Conservation (phyloP, 2,113 vertebrate genomes). For the Callionymus lyra region DNA sequence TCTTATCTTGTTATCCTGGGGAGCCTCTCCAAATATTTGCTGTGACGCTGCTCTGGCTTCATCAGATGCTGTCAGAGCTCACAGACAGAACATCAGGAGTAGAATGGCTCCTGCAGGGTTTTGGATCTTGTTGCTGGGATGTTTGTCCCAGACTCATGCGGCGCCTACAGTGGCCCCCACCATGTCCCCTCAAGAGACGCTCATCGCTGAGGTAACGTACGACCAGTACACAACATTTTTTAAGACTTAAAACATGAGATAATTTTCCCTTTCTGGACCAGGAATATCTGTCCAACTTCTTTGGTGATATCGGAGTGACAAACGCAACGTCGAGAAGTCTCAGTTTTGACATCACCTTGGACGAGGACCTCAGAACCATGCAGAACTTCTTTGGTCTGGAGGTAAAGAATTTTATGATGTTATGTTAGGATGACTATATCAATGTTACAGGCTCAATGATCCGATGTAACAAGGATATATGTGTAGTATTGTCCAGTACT, state of each 20-base stretch:
- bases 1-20: too few relatives aligned
- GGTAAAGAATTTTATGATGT: slow-evolving; percentile 10
- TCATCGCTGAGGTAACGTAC: slow-evolving; percentile 44
- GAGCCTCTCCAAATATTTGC: too few relatives aligned
- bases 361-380: slow-evolving; percentile 51
- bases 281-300: slow-evolving; percentile 49
- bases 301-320: slow-evolving; percentile 11
- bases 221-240: not conserved
- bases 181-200: slow-evolving; percentile 21
- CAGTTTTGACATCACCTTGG: slow-evolving; percentile 6
- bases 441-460: too few relatives aligned
- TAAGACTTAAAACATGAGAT: not conserved
- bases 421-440: not conserved
- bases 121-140: slow-evolving; percentile 21
- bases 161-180: slow-evolving; percentile 31
- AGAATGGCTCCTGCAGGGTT: slow-evolving; percentile 17
- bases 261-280: slow-evolving; percentile 7
- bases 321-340: slow-evolving; percentile 8
- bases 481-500: too few relatives aligned
- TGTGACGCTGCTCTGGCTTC: too few relatives aligned
- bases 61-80: too few relatives aligned
- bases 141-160: slow-evolving; percentile 19
- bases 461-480: too few relatives aligned
- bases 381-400: slow-evolving; percentile 65
- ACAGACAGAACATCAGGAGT: too few relatives aligned